These are phyloP conservation scores for Pandemis cinnamomeana DNA, from an alignment of 2,888 invertebrate genomes.

Conservation along the genomic window DNA sequence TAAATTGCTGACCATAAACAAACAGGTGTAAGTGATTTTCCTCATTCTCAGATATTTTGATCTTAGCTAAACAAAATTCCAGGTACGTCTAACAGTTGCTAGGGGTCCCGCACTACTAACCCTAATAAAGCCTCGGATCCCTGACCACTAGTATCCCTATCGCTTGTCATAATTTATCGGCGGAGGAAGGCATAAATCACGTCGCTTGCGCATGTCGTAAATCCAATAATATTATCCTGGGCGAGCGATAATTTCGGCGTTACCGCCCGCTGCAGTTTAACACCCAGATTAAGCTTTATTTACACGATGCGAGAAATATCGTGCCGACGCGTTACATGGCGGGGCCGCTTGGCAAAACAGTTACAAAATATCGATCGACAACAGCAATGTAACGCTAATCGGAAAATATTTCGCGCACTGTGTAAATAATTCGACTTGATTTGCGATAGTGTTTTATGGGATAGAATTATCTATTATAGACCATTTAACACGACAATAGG, in stretches of 20 bases:
- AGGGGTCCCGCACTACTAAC: neutral
- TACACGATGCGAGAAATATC: neutral
- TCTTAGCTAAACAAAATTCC: neutral
- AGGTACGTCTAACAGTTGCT: neutral
- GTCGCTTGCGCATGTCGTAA: constrained; percentile 76
- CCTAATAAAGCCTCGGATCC: constrained; percentile 21
- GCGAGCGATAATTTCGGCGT: constrained; percentile 60
- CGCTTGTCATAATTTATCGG: constrained; percentile 67
- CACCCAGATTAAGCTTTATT: constrained; percentile 33
- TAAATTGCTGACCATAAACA: too few species aligned
- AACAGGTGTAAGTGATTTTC: too few species aligned
- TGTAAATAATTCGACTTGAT: constrained; percentile 21
- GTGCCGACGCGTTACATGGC: neutral
- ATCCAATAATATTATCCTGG: constrained; percentile 71
- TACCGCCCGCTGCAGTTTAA: constrained; percentile 32
- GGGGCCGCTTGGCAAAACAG: neutral
- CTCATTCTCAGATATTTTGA: too few species aligned
- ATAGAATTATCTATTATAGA: constrained; percentile 41
- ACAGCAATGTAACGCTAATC: neutral
- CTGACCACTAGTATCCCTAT: constrained; percentile 41
- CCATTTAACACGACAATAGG: constrained; percentile 39
- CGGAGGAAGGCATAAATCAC: constrained; percentile 81
- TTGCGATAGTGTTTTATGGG: constrained; percentile 40
- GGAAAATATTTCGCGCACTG: neutral
- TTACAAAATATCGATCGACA: neutral